A percentile compares a stretch with the other conserved stretches of the same genome.
Evolutionary conservation across 2,888 invertebrate genomes (phyloP).

Genomic region (Epiblema foenella): DNA sequence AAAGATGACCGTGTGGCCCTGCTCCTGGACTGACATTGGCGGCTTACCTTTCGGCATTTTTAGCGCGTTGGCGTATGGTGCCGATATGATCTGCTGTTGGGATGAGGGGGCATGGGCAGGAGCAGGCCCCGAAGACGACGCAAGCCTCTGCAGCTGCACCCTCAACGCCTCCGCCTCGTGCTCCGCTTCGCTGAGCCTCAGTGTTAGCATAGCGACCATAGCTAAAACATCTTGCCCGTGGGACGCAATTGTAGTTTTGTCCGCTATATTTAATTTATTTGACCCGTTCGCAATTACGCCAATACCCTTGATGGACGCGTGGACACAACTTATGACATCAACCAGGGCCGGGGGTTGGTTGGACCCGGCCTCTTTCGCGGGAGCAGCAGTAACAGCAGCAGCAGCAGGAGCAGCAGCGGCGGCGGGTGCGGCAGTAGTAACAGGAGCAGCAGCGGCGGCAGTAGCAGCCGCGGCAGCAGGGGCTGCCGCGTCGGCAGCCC

Average conservation of each 20-base stretch:
- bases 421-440: too few species aligned
- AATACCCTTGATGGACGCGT: conserved; percentile 35
- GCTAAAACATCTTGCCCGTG: conserved; percentile 15
- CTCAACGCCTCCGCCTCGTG: neutral
- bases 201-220: neutral
- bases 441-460: too few species aligned
- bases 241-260: neutral
- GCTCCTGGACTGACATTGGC: neutral
- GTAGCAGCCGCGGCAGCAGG: too few species aligned
- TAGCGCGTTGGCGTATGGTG: neutral
- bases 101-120: too few species aligned
- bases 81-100: neutral
- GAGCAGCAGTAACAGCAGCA: too few species aligned
- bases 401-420: too few species aligned
- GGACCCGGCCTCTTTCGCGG: too few species aligned
- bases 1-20: neutral
- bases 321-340: conserved; percentile 16
- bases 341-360: neutral
- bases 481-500: too few species aligned
- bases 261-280: conserved; percentile 40
- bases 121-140: too few species aligned
- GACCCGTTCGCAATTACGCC: conserved; percentile 5
- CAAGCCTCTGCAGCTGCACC: neutral
- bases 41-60: neutral
- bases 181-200: neutral